Conservation (phyloP, 2,888 invertebrate species). For the Marronus borbonicus region DNA sequence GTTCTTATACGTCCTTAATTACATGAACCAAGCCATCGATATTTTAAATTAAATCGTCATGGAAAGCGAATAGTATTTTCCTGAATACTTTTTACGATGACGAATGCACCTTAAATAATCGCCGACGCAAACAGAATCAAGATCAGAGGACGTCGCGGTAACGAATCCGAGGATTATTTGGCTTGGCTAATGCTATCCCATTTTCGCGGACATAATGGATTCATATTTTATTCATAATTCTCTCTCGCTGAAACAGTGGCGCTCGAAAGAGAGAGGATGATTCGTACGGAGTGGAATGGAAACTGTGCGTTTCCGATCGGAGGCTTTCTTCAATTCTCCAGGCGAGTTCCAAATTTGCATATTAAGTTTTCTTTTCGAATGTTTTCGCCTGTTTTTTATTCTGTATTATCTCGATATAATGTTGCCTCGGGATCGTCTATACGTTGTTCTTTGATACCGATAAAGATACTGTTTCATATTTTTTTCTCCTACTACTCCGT, state of each 20-base stretch:
- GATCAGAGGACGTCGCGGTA: constrained; percentile 44
- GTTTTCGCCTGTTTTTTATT: constrained; percentile 20
- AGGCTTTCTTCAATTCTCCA: constrained; percentile 37
- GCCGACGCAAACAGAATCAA: constrained; percentile 46
- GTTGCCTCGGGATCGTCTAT: constrained; percentile 17
- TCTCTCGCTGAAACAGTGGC: constrained; percentile 34
- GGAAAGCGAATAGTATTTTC: constrained; percentile 22
- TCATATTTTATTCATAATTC: constrained; percentile 48
- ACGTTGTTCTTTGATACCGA: constrained; percentile 23
- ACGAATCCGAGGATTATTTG: constrained; percentile 46
- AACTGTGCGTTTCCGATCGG: constrained; percentile 39
- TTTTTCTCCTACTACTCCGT: no score
- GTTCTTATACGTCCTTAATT: no score
- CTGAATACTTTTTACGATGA: background rate
- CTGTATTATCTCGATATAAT: background rate
- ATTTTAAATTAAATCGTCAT: constrained; percentile 12
- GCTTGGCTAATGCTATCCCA: constrained; percentile 46
- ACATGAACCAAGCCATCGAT: background rate
- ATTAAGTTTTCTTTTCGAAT: constrained; percentile 42
- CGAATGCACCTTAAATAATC: constrained; percentile 45
- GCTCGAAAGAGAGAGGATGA: constrained; percentile 9
- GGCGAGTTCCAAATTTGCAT: constrained; percentile 42
- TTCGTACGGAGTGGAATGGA: constrained; percentile 22
- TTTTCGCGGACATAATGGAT: constrained; percentile 47
- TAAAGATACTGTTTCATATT: background rate